Evolutionary conservation across 1,140 invertebrate species (phyloP), one percentile per base, ranked within the genome.

Genomic region (Aphelinus certus): DNA sequence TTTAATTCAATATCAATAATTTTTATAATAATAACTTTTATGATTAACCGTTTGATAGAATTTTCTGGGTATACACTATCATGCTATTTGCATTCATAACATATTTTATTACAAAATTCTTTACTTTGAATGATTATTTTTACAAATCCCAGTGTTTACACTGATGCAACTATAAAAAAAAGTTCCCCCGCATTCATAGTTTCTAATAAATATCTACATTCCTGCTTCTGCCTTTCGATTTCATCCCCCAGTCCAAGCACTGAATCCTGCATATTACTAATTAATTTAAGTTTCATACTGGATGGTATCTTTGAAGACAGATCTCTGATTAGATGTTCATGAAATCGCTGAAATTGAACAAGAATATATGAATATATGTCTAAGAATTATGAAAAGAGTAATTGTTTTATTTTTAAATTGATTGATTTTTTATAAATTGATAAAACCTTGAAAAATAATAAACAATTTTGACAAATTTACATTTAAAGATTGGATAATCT

Each of bases 271-370:
- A 92, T 93, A 2, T 91, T 90, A 78, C 91, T 91, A 46, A 95
- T 92, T 55, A 96, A 85, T 88, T 96, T 96, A n/a, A 95, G 86
- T 72, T 93, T 89, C 93, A 95, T 95, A 80, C 92, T 95, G 9
- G 96, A 94, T 47, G 97, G 96, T 76, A 97, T 91, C 83, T 97
- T 93, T 61, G 94, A 90, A 7, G 95, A 94, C 26, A 98, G 88
- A 87, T 98, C 97, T 82, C 95, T 88, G 83, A 95, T 97, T 0
- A 98, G 89, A 62, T 97, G 89, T 80, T 98, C 96, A 42, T 85
- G 93, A 90, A 91, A 97, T 89, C 96, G 95, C 88, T 94, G 48
- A 71, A 80, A 77, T 76, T 76, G 70, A 62, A 49, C 26, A 26
- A 26, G 26, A 26, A 26, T 26, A 26, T 26, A 26, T 26, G 26